Evolutionary conservation across 1,140 invertebrate species (phyloP).

Genomic region (Aphelenchoides fujianensis): DNA sequence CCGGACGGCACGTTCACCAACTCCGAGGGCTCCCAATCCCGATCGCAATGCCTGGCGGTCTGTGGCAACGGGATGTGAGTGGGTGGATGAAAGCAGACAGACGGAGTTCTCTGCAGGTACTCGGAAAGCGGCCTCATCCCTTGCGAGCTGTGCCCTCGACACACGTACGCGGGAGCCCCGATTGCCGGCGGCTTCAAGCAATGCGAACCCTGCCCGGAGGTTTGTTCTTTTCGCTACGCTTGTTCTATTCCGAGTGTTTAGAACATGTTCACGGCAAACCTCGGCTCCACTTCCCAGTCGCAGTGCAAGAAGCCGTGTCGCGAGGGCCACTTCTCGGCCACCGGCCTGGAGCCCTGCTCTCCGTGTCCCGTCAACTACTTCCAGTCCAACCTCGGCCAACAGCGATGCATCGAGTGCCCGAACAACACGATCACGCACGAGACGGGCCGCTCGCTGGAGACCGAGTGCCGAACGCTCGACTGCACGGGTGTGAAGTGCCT

Average conservation of each 20-base stretch:
- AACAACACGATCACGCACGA: constrained; percentile 78
- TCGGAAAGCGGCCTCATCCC: constrained; percentile 88
- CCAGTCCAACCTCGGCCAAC: constrained; percentile 76
- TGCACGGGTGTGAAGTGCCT: constrained; percentile 81
- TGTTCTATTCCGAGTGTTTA: constrained; percentile 23
- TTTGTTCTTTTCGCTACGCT: constrained; percentile 67
- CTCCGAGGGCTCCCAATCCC: constrained; percentile 72
- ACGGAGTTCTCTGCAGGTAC: too few species aligned
- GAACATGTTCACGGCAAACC: constrained; percentile 77
- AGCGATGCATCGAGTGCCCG: constrained; percentile 78
- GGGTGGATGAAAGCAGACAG: too few species aligned
- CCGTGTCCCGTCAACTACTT: constrained; percentile 88
- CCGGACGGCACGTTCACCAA: constrained; percentile 85
- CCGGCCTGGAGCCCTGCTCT: constrained; percentile 88
- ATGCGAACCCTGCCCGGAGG: constrained; percentile 84
- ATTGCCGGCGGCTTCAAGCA: constrained; percentile 81
- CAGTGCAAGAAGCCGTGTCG: constrained; percentile 86
- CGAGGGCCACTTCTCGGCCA: constrained; percentile 87
- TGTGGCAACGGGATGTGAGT: constrained; percentile 93
- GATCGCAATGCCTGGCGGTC: constrained; percentile 68
- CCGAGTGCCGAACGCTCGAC: constrained; percentile 79
- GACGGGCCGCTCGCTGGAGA: constrained; percentile 73
- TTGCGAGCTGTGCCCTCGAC: constrained; percentile 87
- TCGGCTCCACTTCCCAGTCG: constrained; percentile 72
- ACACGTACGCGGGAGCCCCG: constrained; percentile 82